Conservation (phyloP, 2,888 invertebrate species). For the Cylindroiulus punctatus region DNA sequence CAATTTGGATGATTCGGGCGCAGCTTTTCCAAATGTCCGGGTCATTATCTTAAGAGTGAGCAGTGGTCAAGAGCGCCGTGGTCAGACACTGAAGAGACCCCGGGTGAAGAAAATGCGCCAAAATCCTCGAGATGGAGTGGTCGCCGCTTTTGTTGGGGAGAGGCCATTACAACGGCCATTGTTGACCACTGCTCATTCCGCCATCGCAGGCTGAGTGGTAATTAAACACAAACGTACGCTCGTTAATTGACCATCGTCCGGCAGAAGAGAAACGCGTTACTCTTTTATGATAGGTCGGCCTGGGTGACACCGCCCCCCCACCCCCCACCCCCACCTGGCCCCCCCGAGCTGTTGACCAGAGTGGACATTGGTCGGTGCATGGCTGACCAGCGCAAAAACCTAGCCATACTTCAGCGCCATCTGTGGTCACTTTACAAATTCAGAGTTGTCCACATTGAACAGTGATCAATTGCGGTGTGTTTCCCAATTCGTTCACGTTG, state of each 20-base stretch:
- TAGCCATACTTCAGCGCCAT: no score
- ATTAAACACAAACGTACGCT: not conserved
- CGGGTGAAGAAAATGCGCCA: not conserved
- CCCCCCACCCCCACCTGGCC: no score
- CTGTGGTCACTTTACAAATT: no score
- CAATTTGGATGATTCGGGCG: not conserved
- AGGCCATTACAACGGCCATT: not conserved
- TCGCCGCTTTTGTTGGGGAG: not conserved
- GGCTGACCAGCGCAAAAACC: no score
- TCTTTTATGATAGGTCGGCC: not conserved
- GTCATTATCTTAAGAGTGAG: not conserved
- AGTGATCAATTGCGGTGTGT: no score
- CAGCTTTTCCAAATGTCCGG: not conserved
- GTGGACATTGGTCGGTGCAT: no score
- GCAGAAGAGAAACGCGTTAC: not conserved
- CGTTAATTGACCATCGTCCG: not conserved
- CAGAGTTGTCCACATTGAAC: no score
- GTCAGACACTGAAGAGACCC: not conserved
- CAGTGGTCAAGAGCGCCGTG: not conserved
- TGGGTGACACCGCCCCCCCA: not conserved
- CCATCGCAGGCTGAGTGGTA: not conserved
- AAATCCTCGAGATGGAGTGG: not conserved
- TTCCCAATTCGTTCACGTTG: no score
- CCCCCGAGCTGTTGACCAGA: no score
- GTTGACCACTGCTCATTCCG: not conserved